Conservation (phyloP, 2,888 invertebrate species). For the Aphodius granarius region DNA sequence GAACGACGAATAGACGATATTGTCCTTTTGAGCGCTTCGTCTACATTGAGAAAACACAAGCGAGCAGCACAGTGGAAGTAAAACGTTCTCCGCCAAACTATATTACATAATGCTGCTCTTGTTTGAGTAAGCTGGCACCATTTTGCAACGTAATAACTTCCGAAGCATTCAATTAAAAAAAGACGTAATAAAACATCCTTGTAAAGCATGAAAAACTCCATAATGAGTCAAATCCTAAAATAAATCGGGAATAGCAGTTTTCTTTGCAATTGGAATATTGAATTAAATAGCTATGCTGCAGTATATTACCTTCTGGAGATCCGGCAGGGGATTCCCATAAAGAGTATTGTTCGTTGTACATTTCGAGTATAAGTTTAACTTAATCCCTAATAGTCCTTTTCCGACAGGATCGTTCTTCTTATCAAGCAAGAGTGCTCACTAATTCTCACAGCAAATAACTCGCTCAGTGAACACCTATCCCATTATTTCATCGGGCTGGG, state of each 20-base stretch:
- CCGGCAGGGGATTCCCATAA: no score
- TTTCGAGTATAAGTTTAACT: not conserved
- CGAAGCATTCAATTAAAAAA: no score
- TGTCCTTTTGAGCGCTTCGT: not conserved
- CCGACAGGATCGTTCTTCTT: not conserved
- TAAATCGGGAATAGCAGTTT: no score
- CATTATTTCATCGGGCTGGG: constrained; percentile 34
- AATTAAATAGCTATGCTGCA: no score
- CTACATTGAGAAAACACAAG: not conserved
- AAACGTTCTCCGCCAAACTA: not conserved
- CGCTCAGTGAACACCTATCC: constrained; percentile 39
- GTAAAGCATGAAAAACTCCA: no score
- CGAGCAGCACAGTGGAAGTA: not conserved
- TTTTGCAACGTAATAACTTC: no score
- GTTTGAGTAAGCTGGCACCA: not conserved
- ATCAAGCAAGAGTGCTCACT: constrained; percentile 24
- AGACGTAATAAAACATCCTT: no score
- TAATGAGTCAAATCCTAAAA: no score
- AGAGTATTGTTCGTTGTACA: not conserved
- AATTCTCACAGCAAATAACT: constrained; percentile 39
- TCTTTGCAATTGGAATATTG: no score
- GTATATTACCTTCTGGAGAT: no score
- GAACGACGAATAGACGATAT: not conserved
- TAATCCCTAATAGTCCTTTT: not conserved
- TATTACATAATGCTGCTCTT: not conserved